Evolutionary conservation across 2,888 invertebrate genomes (phyloP).

Genomic region (Oligia strigilis): DNA sequence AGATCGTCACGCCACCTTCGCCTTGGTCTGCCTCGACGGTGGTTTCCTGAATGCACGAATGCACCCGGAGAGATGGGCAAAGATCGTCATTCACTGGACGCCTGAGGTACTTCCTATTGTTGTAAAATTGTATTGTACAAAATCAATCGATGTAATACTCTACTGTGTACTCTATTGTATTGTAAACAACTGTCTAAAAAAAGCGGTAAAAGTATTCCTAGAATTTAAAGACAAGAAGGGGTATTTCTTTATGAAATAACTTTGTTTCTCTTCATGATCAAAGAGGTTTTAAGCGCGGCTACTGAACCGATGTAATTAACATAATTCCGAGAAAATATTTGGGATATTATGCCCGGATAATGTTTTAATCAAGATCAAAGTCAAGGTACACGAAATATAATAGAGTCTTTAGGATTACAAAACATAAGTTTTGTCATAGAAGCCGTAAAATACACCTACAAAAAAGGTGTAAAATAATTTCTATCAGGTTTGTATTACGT

Average conservation of each 20-base stretch:
- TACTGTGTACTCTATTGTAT: no score
- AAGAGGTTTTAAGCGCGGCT: slow-evolving; percentile 19
- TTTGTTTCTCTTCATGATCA: slow-evolving; percentile 18
- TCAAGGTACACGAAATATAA: slow-evolving; percentile 45
- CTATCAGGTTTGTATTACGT: background rate
- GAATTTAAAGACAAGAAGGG: background rate
- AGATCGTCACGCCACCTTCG: no score
- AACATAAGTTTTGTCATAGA: background rate
- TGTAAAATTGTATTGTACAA: background rate
- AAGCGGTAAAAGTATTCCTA: background rate
- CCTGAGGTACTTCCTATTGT: background rate
- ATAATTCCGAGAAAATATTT: slow-evolving; percentile 55
- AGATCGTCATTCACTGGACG: no score
- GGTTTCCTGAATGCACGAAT: no score
- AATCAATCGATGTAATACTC: background rate
- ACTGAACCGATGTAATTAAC: slow-evolving; percentile 48
- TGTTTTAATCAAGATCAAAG: slow-evolving; percentile 58
- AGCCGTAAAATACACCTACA: background rate
- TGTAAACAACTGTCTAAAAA: background rate
- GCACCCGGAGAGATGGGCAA: no score
- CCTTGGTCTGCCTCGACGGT: no score
- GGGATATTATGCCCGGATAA: slow-evolving; percentile 39
- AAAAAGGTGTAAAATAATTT: background rate
- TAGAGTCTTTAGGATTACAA: slow-evolving; percentile 20
- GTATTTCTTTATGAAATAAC: slow-evolving; percentile 28